Base-by-base conservation (phyloP, 2,888 invertebrate genomes). In the Agonopterix alstromeriana region DNA sequence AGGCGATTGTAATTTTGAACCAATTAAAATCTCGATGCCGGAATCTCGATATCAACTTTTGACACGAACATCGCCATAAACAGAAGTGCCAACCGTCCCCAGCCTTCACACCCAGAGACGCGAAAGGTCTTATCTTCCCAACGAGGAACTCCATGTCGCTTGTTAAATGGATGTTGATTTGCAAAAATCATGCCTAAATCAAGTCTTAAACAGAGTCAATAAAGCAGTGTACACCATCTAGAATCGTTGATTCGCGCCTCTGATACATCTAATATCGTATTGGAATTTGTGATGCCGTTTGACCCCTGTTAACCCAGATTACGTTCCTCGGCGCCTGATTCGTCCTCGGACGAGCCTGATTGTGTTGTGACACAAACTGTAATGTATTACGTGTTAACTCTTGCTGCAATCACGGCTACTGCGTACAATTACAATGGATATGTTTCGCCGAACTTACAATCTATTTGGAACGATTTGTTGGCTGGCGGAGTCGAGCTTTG, bases 271-370 rank as follows among this genome's bases (percentile, higher is more conserved):
- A 89, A 89, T 89, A 86, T 89, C 90, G 89, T 90, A 90, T 89
- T 90, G 91, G 91, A 91, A 92, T 91, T 90, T 91, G 91, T 91
- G 90, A 90, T 90, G 91, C 90, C 91, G 91, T 91, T 92, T 92
- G 92, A 92, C 92, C 92, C 91, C 92, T 90, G 91, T 92, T 92
- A 92, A 92, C 92, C 92, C 90, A 92, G 92, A 92, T 92, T 92
- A 92, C 90, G 88, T 80, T 83, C 77, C 88, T 84, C 87, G 85
- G 78, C 87, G 83, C 88, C 86, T 87, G 88, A 89, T 88, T 89
- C 89, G 86, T 88, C 88, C 86, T 82, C 85, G 73, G 60, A 58
- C 73, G 74, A 70, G 82, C 80, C 80, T 88, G 87, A 88, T 88
- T 88, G 87, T 88, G 85, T 88, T 88, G 88, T 88, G 88, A 88